phyloP scores from a whole-genome alignment of 2,888 invertebrate species.

The Chloroclysta siterata region DNA sequence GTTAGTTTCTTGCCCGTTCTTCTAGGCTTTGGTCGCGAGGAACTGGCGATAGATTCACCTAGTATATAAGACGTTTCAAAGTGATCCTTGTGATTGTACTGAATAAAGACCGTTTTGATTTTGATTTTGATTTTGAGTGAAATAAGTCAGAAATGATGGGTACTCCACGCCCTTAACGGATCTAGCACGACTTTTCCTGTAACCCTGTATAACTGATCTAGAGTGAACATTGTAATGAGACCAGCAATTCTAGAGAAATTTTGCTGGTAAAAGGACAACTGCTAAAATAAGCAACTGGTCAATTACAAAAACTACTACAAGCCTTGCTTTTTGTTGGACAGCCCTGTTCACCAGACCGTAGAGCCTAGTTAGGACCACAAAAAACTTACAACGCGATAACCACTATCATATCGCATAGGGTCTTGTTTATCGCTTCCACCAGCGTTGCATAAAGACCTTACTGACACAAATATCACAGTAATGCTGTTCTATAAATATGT shows the following conservation, averaged over 20 bases:
- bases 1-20: too few species aligned
- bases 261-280: neutral
- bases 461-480: conserved; percentile 8
- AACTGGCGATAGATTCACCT: too few species aligned
- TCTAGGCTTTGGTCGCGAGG: too few species aligned
- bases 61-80: too few species aligned
- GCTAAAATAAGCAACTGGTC: conserved; percentile 20
- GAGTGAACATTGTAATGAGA: too few species aligned
- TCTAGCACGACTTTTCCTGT: too few species aligned
- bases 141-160: too few species aligned
- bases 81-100: too few species aligned
- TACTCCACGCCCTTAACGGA: too few species aligned
- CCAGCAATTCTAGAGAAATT: neutral
- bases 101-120: too few species aligned
- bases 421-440: conserved; percentile 45
- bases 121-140: too few species aligned
- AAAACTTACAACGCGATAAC: conserved; percentile 72
- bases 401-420: conserved; percentile 61
- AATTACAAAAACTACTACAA: conserved; percentile 12
- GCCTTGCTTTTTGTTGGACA: conserved; percentile 25
- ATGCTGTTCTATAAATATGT: conserved; percentile 1
- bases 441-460: conserved; percentile 20
- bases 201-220: too few species aligned
- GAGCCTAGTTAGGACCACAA: conserved; percentile 57
- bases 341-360: conserved; percentile 42